A percentile compares a stretch with the other conserved stretches of the same genome.
Conservation (phyloP, 2,888 invertebrate genomes). For the Eupithecia dodoneata region DNA sequence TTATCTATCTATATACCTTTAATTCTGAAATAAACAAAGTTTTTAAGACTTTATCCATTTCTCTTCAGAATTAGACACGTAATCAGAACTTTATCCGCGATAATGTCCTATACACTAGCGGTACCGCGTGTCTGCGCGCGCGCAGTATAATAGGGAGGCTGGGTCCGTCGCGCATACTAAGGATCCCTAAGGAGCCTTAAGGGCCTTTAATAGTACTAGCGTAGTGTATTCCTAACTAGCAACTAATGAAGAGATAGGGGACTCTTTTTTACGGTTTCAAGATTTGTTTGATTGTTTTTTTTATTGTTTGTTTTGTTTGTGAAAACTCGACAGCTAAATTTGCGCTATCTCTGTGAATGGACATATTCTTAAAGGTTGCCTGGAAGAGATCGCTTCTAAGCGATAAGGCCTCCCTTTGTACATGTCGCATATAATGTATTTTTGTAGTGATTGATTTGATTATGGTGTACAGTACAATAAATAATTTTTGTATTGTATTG, state of each 20-base stretch:
- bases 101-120: slow-evolving; percentile 44
- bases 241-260: neutral
- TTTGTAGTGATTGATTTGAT: too few relatives aligned
- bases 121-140: slow-evolving; percentile 36
- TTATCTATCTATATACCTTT: too few relatives aligned
- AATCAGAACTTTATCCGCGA: slow-evolving; percentile 36
- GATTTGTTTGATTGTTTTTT: neutral
- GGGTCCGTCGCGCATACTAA: slow-evolving; percentile 29
- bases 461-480: too few relatives aligned
- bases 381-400: too few relatives aligned
- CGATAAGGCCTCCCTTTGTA: too few relatives aligned
- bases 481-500: too few relatives aligned
- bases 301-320: neutral
- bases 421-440: too few relatives aligned
- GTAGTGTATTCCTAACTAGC: neutral
- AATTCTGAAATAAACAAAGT: neutral
- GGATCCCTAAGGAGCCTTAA: neutral
- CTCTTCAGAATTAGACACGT: slow-evolving; percentile 23
- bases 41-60: neutral
- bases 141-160: slow-evolving; percentile 25
- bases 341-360: too few relatives aligned
- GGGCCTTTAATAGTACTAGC: neutral
- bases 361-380: too few relatives aligned
- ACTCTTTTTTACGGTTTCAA: neutral
- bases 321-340: neutral